Conservation (phyloP, 2,113 vertebrate genomes). For the Callionymus lyra region DNA sequence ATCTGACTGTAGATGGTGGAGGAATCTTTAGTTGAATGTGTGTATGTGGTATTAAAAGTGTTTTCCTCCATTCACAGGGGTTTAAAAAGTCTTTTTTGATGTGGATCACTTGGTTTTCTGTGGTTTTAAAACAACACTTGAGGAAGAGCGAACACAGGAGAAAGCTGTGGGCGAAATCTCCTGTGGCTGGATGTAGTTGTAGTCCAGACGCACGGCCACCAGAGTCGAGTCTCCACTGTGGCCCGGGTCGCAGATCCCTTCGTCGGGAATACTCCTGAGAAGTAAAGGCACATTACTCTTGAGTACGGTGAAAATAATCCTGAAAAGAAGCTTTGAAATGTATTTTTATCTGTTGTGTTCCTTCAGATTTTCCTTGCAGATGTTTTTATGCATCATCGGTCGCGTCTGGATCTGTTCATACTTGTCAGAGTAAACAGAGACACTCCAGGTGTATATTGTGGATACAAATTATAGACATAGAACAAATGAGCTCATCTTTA, state of each 20-base stretch:
- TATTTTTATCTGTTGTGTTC: too few relatives aligned
- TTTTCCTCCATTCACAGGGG: neutral
- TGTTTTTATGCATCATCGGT: too few relatives aligned
- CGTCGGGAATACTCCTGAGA: constrained; percentile 72
- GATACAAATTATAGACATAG: too few relatives aligned
- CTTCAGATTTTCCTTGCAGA: too few relatives aligned
- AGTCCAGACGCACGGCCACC: constrained; percentile 82
- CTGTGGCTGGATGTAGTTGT: constrained; percentile 81
- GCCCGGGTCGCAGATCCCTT: constrained; percentile 74
- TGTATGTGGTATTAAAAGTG: constrained; percentile 1
- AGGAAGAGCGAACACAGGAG: constrained; percentile 82
- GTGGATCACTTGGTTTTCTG: constrained; percentile 71
- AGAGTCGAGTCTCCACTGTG: constrained; percentile 69
- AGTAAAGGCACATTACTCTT: constrained; percentile 1
- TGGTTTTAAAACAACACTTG: constrained; percentile 81
- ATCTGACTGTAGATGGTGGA: too few relatives aligned
- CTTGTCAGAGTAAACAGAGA: too few relatives aligned
- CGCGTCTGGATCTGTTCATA: too few relatives aligned
- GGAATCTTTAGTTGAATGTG: neutral
- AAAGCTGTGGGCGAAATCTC: constrained; percentile 78
- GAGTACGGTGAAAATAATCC: too few relatives aligned
- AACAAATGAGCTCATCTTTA: too few relatives aligned
- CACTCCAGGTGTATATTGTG: too few relatives aligned
- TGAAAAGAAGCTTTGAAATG: too few relatives aligned
- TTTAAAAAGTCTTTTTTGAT: too few relatives aligned